Evolutionary conservation across 2,888 invertebrate species (phyloP).

Genomic region (Drosophila histrio): DNA sequence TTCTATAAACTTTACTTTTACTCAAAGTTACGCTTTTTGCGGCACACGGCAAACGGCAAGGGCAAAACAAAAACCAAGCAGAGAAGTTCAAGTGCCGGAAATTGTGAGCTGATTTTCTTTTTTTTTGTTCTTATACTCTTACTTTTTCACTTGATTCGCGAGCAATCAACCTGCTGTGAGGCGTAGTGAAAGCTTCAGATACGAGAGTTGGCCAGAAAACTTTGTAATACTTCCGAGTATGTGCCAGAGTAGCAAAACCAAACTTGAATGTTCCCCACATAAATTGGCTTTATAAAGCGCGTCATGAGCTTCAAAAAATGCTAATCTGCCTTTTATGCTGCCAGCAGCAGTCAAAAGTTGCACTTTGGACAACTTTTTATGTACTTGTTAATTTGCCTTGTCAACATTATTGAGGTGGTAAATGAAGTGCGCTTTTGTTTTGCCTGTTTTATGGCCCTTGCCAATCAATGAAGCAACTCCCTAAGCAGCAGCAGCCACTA

Average conservation of each 20-base stretch:
- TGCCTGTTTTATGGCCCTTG: constrained; percentile 30
- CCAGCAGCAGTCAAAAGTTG: constrained; percentile 13
- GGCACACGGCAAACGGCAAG: constrained; percentile 20
- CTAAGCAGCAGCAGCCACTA: constrained; percentile 23
- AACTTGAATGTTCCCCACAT: not conserved
- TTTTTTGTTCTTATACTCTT: constrained; percentile 5
- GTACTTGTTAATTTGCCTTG: constrained; percentile 62
- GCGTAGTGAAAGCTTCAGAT: constrained; percentile 37
- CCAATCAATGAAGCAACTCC: constrained; percentile 49
- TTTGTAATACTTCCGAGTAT: constrained; percentile 29
- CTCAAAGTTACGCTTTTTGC: constrained; percentile 54
- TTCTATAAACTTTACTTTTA: constrained; percentile 53
- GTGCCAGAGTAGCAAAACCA: not conserved
- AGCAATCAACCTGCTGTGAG: constrained; percentile 55
- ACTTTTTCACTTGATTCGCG: constrained; percentile 37
- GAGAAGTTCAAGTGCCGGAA: constrained; percentile 69
- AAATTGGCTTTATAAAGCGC: constrained; percentile 42
- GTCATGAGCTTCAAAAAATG: constrained; percentile 38
- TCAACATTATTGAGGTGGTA: constrained; percentile 50
- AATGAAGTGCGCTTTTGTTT: constrained; percentile 45
- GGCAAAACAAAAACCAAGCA: constrained; percentile 22
- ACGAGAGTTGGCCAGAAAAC: constrained; percentile 20
- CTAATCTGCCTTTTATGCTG: constrained; percentile 54
- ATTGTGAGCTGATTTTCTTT: constrained; percentile 51
- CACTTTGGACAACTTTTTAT: constrained; percentile 51